Evolutionary conservation across 1,140 invertebrate species (phyloP).

Genomic region (Cepaea nemoralis): DNA sequence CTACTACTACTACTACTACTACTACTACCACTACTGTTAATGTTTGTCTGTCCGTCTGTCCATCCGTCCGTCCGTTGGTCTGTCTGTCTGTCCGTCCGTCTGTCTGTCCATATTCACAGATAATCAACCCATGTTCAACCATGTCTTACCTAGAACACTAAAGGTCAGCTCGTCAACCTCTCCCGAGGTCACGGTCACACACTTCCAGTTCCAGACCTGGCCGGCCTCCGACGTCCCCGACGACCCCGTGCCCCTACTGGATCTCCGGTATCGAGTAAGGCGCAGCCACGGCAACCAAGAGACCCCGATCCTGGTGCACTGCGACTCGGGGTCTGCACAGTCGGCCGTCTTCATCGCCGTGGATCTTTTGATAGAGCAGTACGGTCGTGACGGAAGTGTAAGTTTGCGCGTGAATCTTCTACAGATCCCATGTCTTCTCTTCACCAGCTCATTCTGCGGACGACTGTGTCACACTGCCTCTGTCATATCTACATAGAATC

Average conservation of each 20-base stretch:
- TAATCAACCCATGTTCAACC: background rate
- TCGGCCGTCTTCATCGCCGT: conserved; percentile 66
- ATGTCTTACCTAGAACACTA: background rate
- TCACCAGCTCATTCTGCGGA: no score
- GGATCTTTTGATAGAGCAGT: conserved; percentile 61
- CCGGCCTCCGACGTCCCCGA: conserved; percentile 97
- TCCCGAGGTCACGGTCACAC: conserved; percentile 45
- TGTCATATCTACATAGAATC: no score
- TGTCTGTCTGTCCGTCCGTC: background rate
- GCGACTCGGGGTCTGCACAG: conserved; percentile 76
- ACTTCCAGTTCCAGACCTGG: conserved; percentile 97
- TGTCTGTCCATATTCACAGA: background rate
- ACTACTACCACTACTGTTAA: no score
- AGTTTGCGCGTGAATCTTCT: conserved; percentile 58
- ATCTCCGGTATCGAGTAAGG: conserved; percentile 91
- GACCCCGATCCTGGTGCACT: conserved; percentile 96
- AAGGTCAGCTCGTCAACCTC: background rate
- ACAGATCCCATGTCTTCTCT: no score
- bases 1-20: no score
- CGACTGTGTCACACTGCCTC: no score
- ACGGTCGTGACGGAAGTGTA: conserved; percentile 58
- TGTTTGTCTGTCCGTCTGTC: background rate
- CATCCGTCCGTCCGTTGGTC: background rate
- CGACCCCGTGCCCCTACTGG: conserved; percentile 95
- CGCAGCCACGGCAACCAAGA: conserved; percentile 44